Conservation (phyloP, 1,140 invertebrate species). For the Bombus balteatus region DNA sequence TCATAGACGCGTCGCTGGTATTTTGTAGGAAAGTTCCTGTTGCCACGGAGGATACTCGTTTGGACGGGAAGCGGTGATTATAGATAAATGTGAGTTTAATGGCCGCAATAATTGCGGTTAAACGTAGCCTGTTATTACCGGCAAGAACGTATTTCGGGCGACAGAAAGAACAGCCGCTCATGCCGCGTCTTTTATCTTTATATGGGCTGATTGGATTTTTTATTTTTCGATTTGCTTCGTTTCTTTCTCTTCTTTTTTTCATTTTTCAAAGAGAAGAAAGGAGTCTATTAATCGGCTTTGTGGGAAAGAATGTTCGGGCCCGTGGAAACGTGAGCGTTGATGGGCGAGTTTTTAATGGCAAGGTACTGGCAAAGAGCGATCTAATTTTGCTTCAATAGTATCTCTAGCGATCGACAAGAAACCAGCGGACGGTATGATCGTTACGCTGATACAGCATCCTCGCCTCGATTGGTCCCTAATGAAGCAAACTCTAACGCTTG, state of each 20-base stretch:
- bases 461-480: conserved; percentile 9
- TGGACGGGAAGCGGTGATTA: conserved; percentile 42
- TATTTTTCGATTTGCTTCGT: background rate
- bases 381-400: conserved; percentile 39
- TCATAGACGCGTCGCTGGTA: background rate
- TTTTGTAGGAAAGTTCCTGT: conserved; percentile 20
- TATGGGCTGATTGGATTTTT: background rate
- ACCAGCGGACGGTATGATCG: conserved; percentile 17
- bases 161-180: background rate
- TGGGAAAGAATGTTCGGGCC: background rate
- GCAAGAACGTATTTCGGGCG: conserved; percentile 17
- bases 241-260: background rate
- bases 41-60: conserved; percentile 28
- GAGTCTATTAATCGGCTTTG: background rate
- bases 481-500: conserved; percentile 25
- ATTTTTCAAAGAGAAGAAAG: background rate
- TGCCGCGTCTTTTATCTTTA: background rate
- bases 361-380: conserved; percentile 5
- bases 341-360: background rate
- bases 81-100: conserved; percentile 47
- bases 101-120: conserved; percentile 39
- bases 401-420: conserved; percentile 35
- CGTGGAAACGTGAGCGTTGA: background rate
- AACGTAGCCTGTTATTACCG: conserved; percentile 44
- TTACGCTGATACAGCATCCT: conserved; percentile 12